Evolutionary conservation across 2,113 vertebrate genomes (phyloP).

Genomic region (Sorex araneus): DNA sequence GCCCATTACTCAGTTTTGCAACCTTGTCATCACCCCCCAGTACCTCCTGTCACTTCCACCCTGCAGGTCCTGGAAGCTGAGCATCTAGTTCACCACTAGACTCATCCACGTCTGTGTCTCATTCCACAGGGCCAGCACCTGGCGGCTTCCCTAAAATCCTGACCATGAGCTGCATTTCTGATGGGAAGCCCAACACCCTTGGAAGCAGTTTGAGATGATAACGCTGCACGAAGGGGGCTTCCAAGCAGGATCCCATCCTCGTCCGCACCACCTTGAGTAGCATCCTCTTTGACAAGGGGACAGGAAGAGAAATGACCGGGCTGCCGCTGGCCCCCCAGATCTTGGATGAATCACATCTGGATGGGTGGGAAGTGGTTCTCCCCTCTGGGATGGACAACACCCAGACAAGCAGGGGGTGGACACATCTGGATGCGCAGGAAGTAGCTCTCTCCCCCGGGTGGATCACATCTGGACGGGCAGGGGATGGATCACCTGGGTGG

Average conservation of each 20-base stretch:
- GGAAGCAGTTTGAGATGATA: slow-evolving; percentile 41
- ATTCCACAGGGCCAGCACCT: slow-evolving; percentile 13
- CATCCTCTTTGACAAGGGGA: background rate
- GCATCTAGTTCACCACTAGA: background rate
- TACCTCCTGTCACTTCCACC: background rate
- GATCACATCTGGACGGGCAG: background rate
- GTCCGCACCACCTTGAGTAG: background rate
- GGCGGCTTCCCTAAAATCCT: slow-evolving; percentile 28
- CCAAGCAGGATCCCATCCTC: slow-evolving; percentile 28
- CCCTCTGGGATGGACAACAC: background rate
- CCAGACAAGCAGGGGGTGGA: too few relatives aligned
- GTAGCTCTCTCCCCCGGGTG: too few relatives aligned
- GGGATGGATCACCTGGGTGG: too few relatives aligned
- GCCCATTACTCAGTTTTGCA: background rate
- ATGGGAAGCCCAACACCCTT: background rate
- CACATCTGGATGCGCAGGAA: too few relatives aligned
- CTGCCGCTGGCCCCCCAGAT: background rate
- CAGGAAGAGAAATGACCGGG: background rate
- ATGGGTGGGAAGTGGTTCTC: background rate
- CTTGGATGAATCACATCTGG: background rate
- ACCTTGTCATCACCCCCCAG: background rate
- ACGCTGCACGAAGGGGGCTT: background rate
- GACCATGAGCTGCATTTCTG: slow-evolving; percentile 51
- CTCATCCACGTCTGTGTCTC: background rate
- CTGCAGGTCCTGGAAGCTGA: background rate